Evolutionary conservation across 2,113 vertebrate genomes (phyloP).

Genomic region (Maccullochella peelii): DNA sequence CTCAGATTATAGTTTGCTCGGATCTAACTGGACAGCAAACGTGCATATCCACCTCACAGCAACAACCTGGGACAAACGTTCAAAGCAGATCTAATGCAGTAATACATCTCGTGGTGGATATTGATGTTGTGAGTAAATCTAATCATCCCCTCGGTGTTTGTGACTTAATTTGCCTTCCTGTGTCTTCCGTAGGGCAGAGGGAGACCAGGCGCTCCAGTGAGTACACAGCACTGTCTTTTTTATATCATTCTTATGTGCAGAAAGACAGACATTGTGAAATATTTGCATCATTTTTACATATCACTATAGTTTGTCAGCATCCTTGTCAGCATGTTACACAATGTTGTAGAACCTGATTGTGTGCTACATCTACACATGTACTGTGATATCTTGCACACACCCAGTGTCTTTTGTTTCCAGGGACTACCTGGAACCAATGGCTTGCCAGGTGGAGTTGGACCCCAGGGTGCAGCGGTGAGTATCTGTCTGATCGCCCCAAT

Average conservation of each 20-base stretch:
- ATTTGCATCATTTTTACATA: not conserved
- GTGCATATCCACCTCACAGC: constrained; percentile 10
- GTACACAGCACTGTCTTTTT: constrained; percentile 67
- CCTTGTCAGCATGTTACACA: constrained; percentile 62
- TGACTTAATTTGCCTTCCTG: constrained; percentile 74
- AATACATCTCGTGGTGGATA: not conserved
- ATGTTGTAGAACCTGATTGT: constrained; percentile 18
- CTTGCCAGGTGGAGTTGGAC: constrained; percentile 89
- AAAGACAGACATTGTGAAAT: not conserved
- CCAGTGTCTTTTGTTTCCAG: constrained; percentile 76
- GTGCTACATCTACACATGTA: constrained; percentile 3
- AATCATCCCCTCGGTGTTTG: constrained; percentile 44
- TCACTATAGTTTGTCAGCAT: not conserved
- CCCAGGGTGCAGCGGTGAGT: constrained; percentile 91
- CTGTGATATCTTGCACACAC: constrained; percentile 28
- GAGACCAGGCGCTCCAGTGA: constrained; percentile 93
- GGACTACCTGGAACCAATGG: constrained; percentile 94
- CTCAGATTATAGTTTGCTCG: not conserved
- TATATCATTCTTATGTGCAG: not conserved
- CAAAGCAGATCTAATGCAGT: not conserved
- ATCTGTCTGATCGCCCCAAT: constrained; percentile 6
- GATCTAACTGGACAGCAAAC: not conserved
- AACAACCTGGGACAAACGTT: constrained; percentile 26
- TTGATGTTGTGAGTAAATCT: constrained; percentile 34
- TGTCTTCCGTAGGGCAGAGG: constrained; percentile 93